Evolutionary conservation across 2,888 invertebrate genomes (phyloP).

Genomic region (Lepidonotus clava): DNA sequence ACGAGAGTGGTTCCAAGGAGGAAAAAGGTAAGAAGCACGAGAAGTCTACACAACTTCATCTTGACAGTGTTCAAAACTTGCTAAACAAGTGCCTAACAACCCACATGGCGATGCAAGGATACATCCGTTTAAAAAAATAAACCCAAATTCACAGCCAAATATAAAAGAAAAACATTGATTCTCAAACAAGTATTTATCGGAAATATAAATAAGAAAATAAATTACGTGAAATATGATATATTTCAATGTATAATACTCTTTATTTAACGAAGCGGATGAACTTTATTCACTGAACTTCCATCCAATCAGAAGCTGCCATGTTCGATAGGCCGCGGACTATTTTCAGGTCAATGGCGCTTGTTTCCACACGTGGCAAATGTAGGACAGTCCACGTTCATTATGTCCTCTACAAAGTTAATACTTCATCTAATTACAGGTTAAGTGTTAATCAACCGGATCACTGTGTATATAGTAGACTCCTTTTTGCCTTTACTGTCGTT

Average conservation of each 20-base stretch:
- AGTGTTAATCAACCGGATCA: too few relatives aligned
- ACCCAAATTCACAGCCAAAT: neutral
- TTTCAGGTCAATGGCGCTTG: neutral
- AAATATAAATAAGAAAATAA: neutral
- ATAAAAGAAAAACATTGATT: neutral
- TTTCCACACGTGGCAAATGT: neutral
- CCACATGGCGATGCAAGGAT: neutral
- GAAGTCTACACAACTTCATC: neutral
- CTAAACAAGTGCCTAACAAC: neutral
- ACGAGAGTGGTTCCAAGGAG: slow-evolving; percentile 20
- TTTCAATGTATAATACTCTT: neutral
- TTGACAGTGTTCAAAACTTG: neutral
- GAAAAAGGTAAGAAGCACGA: slow-evolving; percentile 27
- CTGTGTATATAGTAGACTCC: too few relatives aligned
- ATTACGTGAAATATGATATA: neutral
- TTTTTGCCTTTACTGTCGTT: too few relatives aligned
- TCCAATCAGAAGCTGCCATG: slow-evolving; percentile 55
- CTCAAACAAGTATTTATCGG: neutral
- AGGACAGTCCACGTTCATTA: neutral
- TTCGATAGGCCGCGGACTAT: slow-evolving; percentile 10
- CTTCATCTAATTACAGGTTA: too few relatives aligned
- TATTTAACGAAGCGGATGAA: neutral
- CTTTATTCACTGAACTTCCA: neutral
- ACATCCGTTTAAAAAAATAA: neutral
- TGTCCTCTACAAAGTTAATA: too few relatives aligned